A percentile compares a stretch with the other conserved stretches of the same genome.
Evolutionary conservation across 2,888 invertebrate species (phyloP).

Genomic region (Pycnomerus fuliginosus): DNA sequence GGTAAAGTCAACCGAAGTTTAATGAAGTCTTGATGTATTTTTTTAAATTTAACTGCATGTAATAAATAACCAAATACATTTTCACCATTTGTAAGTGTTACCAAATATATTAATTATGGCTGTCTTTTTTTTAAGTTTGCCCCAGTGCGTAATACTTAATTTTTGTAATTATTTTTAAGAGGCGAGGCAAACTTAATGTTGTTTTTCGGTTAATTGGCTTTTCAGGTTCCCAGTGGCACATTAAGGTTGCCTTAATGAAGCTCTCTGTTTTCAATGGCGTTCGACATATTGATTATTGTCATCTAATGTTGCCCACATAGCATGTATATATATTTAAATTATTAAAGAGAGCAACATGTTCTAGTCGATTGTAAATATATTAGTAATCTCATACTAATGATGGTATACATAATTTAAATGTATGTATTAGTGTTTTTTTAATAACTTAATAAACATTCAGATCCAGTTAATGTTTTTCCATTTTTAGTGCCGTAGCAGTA

Average conservation of each 20-base stretch:
- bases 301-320: slow-evolving; percentile 32
- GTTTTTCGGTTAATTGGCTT: slow-evolving; percentile 17
- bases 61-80: slow-evolving; percentile 37
- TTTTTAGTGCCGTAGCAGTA: no score
- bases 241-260: slow-evolving; percentile 28
- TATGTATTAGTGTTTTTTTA: slow-evolving; percentile 49
- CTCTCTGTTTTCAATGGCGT: slow-evolving; percentile 26
- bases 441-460: slow-evolving; percentile 47
- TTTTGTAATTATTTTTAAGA: no score
- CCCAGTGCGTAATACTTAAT: slow-evolving; percentile 31
- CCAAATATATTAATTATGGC: slow-evolving; percentile 48
- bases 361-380: slow-evolving; percentile 51
- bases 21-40: slow-evolving; percentile 33
- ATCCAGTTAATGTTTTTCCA: no score
- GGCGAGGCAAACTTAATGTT: slow-evolving; percentile 23
- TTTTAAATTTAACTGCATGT: slow-evolving; percentile 37
- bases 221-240: no score
- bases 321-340: slow-evolving; percentile 41
- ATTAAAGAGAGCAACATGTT: slow-evolving; percentile 40
- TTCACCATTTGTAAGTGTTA: slow-evolving; percentile 51
- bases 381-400: slow-evolving; percentile 45
- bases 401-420: slow-evolving; percentile 46
- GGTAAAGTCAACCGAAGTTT: slow-evolving; percentile 51
- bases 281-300: slow-evolving; percentile 24
- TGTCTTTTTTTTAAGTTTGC: slow-evolving; percentile 35